Base-by-base conservation (phyloP, 1,140 invertebrate genomes). In the Drosophila burlai region DNA sequence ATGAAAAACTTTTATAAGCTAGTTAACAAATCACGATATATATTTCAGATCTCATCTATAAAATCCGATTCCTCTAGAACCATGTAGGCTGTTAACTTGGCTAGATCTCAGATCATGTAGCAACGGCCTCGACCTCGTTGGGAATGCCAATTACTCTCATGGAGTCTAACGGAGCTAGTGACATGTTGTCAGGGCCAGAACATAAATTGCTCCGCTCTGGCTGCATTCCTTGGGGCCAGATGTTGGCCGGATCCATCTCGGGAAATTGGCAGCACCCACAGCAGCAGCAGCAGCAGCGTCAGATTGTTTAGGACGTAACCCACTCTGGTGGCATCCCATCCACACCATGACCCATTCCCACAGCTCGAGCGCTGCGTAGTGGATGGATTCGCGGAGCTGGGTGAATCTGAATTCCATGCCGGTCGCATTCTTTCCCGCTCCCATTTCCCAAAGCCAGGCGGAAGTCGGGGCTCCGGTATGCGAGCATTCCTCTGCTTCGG, bases 301-400 rank as follows among this genome's bases (percentile, higher is more conserved):
- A 55, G 34, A 31, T 38, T 18, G 16, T 29, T 29, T 34, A 26
- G 40, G 31, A 69, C 24, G 18, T 77, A 76, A 77, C 74, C 74
- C 74, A 77, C 62, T 77, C 66, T 43, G 59, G 21, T 34, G 54
- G 60, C 52, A 55, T 42, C 40, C 38, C 57, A 75, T 60, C 65
- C 58, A 66, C 75, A 67, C 69, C 78, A 79, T 85, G 82, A 85
- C 85, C 81, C 78, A 89, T 90, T 89, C 84, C 66, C 85, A 89
- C 74, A 78, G 78, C 50, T 74, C 55, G 55, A 71, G 74, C 76
- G 47, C 63, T 80, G 81, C 80, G 80, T 83, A 79, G 43, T 67
- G 21, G 54, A 42, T 58, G 58, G 21, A 66, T 66, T 66, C 58
- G 45, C 42, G 40, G 54, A 71, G 54, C 55, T 47, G 47, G 58